Evolutionary conservation across 2,888 invertebrate species (phyloP).

Genomic region (Cabera pusaria): DNA sequence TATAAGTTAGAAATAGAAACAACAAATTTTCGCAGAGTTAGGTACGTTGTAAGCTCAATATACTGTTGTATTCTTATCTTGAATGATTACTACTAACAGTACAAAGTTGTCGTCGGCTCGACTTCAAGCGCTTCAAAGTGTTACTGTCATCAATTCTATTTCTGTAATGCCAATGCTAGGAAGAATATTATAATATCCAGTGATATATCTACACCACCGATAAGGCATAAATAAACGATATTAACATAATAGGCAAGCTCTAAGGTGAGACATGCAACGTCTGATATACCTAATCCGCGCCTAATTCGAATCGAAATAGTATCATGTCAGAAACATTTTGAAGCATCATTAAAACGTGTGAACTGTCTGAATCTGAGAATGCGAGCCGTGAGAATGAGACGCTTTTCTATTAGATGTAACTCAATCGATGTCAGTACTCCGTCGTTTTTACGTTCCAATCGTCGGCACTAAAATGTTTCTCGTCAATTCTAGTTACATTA

Average conservation of each 20-base stretch:
- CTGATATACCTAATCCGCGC: constrained; percentile 8
- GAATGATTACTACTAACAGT: too few species aligned
- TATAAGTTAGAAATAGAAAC: too few species aligned
- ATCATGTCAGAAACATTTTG: constrained; percentile 53
- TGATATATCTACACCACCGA: constrained; percentile 10
- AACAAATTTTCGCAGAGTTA: too few species aligned
- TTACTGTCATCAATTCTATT: constrained; percentile 44
- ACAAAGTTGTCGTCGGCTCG: constrained; percentile 29
- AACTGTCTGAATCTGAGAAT: constrained; percentile 35
- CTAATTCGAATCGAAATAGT: constrained; percentile 3
- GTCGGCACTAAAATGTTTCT: constrained; percentile 21
- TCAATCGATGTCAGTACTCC: constrained; percentile 52
- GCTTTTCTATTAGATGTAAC: constrained; percentile 68
- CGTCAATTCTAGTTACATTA: constrained; percentile 13
- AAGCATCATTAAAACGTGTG: constrained; percentile 48
- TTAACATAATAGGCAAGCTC: constrained; percentile 19
- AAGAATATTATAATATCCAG: constrained; percentile 7
- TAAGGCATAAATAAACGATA: constrained; percentile 12
- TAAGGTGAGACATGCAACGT: constrained; percentile 7
- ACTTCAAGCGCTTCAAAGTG: constrained; percentile 47
- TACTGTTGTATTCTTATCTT: too few species aligned
- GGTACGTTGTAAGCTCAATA: too few species aligned
- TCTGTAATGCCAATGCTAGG: constrained; percentile 5
- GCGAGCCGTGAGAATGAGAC: constrained; percentile 67
- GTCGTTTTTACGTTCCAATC: constrained; percentile 44